These are phyloP conservation scores for Grantiella picta DNA, from an alignment of 2,113 vertebrate genomes.

Conservation along the genomic window DNA sequence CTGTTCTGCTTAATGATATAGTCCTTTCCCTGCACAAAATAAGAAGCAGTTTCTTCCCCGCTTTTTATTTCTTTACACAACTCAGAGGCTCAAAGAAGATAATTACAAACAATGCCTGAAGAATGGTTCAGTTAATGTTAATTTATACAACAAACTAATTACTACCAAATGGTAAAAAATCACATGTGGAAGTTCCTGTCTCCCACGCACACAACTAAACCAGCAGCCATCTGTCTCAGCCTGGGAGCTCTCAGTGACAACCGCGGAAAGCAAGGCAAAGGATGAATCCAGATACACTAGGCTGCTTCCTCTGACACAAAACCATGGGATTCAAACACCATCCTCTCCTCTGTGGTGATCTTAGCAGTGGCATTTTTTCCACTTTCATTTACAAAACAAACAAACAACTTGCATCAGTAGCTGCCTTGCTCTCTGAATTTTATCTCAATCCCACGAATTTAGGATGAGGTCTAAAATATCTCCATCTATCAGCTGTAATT, in stretches of 20 bases:
- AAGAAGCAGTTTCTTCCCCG: constrained; percentile 59
- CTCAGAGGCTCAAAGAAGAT: constrained; percentile 81
- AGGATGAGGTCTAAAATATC: background rate
- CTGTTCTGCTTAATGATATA: constrained; percentile 74
- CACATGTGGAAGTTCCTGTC: constrained; percentile 89
- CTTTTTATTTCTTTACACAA: constrained; percentile 71
- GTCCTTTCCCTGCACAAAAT: constrained; percentile 61
- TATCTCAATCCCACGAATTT: background rate
- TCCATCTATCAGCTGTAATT: background rate
- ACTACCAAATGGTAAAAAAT: constrained; percentile 93
- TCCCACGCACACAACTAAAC: constrained; percentile 87
- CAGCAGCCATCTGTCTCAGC: constrained; percentile 81
- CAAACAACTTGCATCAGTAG: background rate
- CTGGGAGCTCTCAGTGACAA: constrained; percentile 71
- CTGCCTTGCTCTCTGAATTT: background rate
- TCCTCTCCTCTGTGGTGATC: background rate
- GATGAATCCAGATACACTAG: constrained; percentile 3
- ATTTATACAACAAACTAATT: constrained; percentile 99
- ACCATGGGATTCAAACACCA: background rate
- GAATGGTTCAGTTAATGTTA: constrained; percentile 94
- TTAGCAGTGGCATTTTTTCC: background rate
- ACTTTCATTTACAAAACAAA: constrained; percentile 20
- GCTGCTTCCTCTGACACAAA: constrained; percentile 43
- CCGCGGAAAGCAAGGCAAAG: constrained; percentile 39
- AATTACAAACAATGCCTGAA: constrained; percentile 87